Evolutionary conservation across 2,888 invertebrate genomes (phyloP).

Genomic region (Plebejus melissa): DNA sequence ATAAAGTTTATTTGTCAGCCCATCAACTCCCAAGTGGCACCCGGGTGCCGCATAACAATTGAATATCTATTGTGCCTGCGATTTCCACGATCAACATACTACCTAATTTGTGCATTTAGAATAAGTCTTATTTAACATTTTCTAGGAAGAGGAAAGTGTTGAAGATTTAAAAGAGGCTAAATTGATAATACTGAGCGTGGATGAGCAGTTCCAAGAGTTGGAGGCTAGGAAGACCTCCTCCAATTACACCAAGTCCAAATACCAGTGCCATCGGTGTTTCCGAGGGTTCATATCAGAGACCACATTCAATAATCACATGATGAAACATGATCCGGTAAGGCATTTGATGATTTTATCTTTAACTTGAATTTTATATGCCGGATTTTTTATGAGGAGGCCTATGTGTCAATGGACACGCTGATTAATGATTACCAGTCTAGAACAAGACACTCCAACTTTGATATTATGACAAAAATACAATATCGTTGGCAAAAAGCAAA

Average conservation of each 20-base stretch:
- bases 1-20: too few species aligned
- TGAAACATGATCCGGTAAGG: constrained; percentile 56
- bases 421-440: too few species aligned
- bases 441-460: too few species aligned
- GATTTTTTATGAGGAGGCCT: too few species aligned
- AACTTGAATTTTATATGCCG: neutral
- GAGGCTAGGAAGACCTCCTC: constrained; percentile 45
- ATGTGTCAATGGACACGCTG: too few species aligned
- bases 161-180: constrained; percentile 43
- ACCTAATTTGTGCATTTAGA: neutral
- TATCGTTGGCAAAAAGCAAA: too few species aligned
- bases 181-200: constrained; percentile 46
- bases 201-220: constrained; percentile 56
- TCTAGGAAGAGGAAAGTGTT: constrained; percentile 31
- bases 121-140: neutral
- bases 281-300: constrained; percentile 59
- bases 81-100: too few species aligned
- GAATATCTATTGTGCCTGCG: too few species aligned
- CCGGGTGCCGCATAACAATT: too few species aligned
- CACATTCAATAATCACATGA: constrained; percentile 60
- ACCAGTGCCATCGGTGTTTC: constrained; percentile 59
- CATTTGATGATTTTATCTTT: neutral
- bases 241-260: constrained; percentile 57
- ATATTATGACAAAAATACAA: too few species aligned
- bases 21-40: too few species aligned